phyloP scores from a whole-genome alignment of 1,140 invertebrate species.

The Drosophila orena region DNA sequence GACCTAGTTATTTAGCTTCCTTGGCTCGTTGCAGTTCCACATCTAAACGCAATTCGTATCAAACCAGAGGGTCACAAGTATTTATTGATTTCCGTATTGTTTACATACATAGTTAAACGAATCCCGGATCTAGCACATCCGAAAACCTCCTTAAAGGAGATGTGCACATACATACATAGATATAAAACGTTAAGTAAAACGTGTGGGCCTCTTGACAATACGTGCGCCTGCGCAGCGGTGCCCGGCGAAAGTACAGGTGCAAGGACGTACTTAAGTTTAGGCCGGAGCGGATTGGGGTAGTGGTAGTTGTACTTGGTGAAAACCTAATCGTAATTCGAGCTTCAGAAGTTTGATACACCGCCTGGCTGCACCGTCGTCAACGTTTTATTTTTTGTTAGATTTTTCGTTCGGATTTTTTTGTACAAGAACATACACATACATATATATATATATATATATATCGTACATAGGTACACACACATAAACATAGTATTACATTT shows the following conservation, averaged over 20 bases:
- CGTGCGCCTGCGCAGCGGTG: conserved; percentile 77
- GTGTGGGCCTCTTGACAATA: conserved; percentile 36
- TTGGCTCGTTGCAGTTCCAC: neutral
- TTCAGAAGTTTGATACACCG: conserved; percentile 53
- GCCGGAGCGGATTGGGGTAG: conserved; percentile 23
- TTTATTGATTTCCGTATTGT: conserved; percentile 45
- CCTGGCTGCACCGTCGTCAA: conserved; percentile 52
- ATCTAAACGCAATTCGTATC: conserved; percentile 1
- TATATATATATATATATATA: conserved; percentile 15
- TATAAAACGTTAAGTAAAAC: conserved; percentile 69
- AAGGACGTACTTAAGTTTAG: conserved; percentile 45
- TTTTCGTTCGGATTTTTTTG: conserved; percentile 44
- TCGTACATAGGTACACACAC: conserved; percentile 37
- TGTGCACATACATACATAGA: conserved; percentile 4
- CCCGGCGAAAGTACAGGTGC: conserved; percentile 45
- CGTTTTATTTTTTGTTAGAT: conserved; percentile 38
- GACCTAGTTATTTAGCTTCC: conserved; percentile 11
- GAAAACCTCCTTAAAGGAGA: conserved; percentile 13
- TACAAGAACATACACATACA: conserved; percentile 72
- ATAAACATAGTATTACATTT: conserved; percentile 56
- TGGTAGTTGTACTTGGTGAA: conserved; percentile 61
- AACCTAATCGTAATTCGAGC: conserved; percentile 72
- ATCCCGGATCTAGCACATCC: conserved; percentile 17
- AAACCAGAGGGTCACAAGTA: conserved; percentile 30
- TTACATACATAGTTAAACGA: conserved; percentile 51